Base-by-base conservation (phyloP, 1,140 invertebrate genomes). In the Kradibia gibbosae region DNA sequence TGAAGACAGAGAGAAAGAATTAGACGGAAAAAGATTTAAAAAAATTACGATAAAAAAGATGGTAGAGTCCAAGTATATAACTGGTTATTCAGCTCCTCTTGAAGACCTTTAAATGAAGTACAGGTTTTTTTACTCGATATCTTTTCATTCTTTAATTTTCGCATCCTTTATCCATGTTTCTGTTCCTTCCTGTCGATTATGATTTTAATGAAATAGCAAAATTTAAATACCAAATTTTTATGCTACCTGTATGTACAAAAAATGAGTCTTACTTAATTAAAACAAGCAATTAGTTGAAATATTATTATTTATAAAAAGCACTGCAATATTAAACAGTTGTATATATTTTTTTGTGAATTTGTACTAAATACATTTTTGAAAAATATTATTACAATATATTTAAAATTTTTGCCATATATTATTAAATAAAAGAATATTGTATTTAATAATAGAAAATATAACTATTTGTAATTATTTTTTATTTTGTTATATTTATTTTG, bases 1-100 rank as follows among this genome's bases (percentile, higher is more conserved):
- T 15, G 31, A 10, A 62, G 65, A 45, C 10, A 74, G 31, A 74
- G 7, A 74, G 17, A 74, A n/a, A 42, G 55, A 60, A n/a, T 15
- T 48, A 55, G 72, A 74, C 31, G 1, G 11, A 75, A 34, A 73
- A 34, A 28, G 42, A 45, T 3, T 13, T 28, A 34, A 13, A 22
- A 36, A 39, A n/a, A 50, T 7, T 1, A 36, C 45, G 7, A n/a
- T 13, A 8, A 28, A 55, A 17, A n/a, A 22, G 67, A 53, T 7
- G 28, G 11, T 17, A 17, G 39, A 34, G 0, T 55, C 7, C 11
- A 72, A 72, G 71, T 73, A 34, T 48, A 53, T 28, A 53, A 73
- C 48, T 73, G 71, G 48, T 73, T 73, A 73, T 73, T 31, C 15
- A 73, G 28, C 45, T 50, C 36, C 48, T 53, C 48, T 53, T 55